Conservation (phyloP, 2,797 vertebrate genomes). For the Tiaroga cobitis region DNA sequence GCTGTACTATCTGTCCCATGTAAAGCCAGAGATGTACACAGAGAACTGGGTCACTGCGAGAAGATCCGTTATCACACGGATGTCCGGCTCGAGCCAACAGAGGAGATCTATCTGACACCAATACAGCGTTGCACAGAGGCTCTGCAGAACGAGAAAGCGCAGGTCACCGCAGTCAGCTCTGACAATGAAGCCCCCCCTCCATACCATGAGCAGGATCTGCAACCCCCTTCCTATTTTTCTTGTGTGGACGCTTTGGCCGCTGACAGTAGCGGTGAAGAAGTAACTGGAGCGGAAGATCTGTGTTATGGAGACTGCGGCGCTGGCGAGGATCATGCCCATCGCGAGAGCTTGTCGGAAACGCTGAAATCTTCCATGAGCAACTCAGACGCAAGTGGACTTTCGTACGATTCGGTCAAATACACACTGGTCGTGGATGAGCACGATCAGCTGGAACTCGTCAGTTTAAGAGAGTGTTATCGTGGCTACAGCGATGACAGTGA, state of each 20-base stretch:
- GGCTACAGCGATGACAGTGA: conserved; percentile 97
- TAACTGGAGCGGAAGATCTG: conserved; percentile 69
- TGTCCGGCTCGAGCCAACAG: conserved; percentile 89
- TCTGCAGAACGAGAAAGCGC: conserved; percentile 74
- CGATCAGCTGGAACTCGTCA: conserved; percentile 93
- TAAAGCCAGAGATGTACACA: conserved; percentile 61
- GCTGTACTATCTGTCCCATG: not conserved
- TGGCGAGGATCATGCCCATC: conserved; percentile 56
- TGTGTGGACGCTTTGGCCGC: conserved; percentile 68
- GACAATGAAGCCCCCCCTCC: conserved; percentile 90
- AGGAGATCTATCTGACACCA: conserved; percentile 95
- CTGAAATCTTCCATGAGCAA: conserved; percentile 85
- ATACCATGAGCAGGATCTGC: conserved; percentile 86
- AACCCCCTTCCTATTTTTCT: conserved; percentile 78
- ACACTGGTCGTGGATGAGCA: conserved; percentile 96
- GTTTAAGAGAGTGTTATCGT: conserved; percentile 92
- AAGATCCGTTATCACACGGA: conserved; percentile 90
- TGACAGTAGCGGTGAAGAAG: conserved; percentile 68
- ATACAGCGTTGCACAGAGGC: conserved; percentile 85
- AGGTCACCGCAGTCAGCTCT: conserved; percentile 84
- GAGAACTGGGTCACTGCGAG: conserved; percentile 77
- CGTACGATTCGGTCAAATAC: conserved; percentile 98
- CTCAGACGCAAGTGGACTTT: conserved; percentile 92
- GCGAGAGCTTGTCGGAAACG: not conserved
- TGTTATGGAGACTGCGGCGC: conserved; percentile 65